These are phyloP conservation scores for Antechinus stuartii DNA, from an alignment of 2,113 vertebrate genomes.

Conservation along the genomic window DNA sequence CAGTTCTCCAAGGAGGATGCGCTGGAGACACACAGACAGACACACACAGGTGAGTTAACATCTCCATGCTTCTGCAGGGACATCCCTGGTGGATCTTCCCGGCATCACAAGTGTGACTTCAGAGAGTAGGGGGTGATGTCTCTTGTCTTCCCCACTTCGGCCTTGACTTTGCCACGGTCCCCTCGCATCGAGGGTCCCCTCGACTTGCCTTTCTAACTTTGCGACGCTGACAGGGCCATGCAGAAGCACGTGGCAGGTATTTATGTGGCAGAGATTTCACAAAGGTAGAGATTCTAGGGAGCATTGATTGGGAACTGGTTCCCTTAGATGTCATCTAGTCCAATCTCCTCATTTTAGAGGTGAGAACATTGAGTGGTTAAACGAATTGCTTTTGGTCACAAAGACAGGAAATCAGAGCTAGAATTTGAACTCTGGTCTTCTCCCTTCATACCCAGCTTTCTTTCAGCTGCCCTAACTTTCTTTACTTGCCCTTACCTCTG, in stretches of 20 bases:
- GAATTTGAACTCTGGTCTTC: not conserved
- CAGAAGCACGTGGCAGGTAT: not conserved
- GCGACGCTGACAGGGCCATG: not conserved
- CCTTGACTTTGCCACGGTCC: not conserved
- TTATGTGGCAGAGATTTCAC: not conserved
- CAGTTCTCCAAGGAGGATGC: constrained; percentile 98
- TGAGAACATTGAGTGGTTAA: not conserved
- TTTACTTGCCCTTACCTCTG: not conserved
- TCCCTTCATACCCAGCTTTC: not conserved
- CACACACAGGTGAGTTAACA: constrained; percentile 92
- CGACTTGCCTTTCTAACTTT: not conserved
- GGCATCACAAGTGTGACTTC: accelerated
- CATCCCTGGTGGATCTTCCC: not conserved
- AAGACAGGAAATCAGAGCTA: not conserved
- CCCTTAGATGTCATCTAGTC: not conserved
- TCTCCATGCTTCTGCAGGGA: not conserved
- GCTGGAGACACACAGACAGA: constrained; percentile 95
- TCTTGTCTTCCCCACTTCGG: not conserved
- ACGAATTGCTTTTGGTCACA: not conserved
- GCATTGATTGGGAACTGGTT: not conserved
- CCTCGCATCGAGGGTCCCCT: not conserved
- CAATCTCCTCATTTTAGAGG: not conserved
- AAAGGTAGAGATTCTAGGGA: not conserved
- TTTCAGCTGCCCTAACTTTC: not conserved
- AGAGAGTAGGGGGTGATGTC: not conserved